Percentiles rank a stretch among this genome's conserved stretches.
phyloP scores from a whole-genome alignment of 2,797 vertebrate species.

The Alcedo atthis region DNA sequence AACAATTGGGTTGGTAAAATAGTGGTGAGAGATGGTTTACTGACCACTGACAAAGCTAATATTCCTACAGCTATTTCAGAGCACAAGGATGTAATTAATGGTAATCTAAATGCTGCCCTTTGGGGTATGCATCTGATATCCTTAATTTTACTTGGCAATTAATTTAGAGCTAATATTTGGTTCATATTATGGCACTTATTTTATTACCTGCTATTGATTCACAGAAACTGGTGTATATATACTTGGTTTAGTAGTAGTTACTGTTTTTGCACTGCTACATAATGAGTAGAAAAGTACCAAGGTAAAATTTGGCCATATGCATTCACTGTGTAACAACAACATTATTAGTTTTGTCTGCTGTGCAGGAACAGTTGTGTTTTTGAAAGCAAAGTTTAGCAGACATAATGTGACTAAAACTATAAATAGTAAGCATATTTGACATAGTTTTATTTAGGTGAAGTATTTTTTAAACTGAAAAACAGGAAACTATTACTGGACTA shows the following conservation, averaged over 20 bases:
- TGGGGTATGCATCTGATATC: not conserved
- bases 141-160: not conserved
- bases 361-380: not conserved
- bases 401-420: not conserved
- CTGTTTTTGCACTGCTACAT: not conserved
- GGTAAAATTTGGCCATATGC: not conserved
- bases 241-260: not conserved
- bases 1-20: not conserved
- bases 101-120: not conserved
- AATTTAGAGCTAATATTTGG: not conserved
- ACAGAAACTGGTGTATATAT: not conserved
- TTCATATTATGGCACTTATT: not conserved
- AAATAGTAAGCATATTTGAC: conserved; percentile 8
- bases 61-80: not conserved
- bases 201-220: not conserved
- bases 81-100: not conserved
- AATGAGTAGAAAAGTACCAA: not conserved
- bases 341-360: not conserved
- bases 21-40: not conserved
- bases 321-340: not conserved
- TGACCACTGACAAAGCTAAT: not conserved
- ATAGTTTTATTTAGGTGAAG: conserved; percentile 38
- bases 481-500: conserved; percentile 36
- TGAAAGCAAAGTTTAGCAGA: not conserved
- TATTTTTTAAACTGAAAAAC: conserved; percentile 39